Evolutionary conservation across 92 coral and sea anemone species (phyloP), one percentile per base, ranked within the genome.

Genomic region (Zoanthus sansibaricus): DNA sequence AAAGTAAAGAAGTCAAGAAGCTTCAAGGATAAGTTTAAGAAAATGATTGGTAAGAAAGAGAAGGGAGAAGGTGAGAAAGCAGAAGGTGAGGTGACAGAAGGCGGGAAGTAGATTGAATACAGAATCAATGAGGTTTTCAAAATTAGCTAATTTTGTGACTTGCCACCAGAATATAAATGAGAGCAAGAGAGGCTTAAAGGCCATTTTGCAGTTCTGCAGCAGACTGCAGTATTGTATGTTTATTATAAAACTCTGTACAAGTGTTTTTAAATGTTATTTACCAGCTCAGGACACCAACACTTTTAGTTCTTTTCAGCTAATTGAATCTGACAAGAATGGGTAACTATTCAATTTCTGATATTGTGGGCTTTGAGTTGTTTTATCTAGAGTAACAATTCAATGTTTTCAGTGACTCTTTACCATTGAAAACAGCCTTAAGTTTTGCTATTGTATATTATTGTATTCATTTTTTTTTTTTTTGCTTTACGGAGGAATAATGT

Each of bases 41-140:
- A 80, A 66, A 80, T 80, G 59, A 64, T 80, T 3, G 85, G 85
- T 12, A 80, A 80, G 46, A 80, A 80, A 46, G 85, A 80, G 44
- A 80, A 80, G 25, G 75, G 71, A 18, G 85, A 80, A 15, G 85
- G 85, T 5, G 85, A 80, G 61, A 80, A 68, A 7, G 75, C 74
- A 14, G 15, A 59, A 33, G 75, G 62, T 10, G 85, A 80, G 20
- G 25, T 25, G 25, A 25, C 25, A 25, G 25, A 25, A 25, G 25
- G 25, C 25, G 25, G 25, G 66, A 80, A 25, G 75, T 72, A 12
- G 85, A 80, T 31, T 80, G 64, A 80, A 44, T 18, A 46, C 37
- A 20, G 46, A 45, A 42, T 9, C 66, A 31, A n/a, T 80, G 59
- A 66, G 14, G 32, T 56, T 79, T 13, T 45, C 47, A 17, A 18